phyloP scores from a whole-genome alignment of 2,113 vertebrate species.

The Propithecus coquereli region DNA sequence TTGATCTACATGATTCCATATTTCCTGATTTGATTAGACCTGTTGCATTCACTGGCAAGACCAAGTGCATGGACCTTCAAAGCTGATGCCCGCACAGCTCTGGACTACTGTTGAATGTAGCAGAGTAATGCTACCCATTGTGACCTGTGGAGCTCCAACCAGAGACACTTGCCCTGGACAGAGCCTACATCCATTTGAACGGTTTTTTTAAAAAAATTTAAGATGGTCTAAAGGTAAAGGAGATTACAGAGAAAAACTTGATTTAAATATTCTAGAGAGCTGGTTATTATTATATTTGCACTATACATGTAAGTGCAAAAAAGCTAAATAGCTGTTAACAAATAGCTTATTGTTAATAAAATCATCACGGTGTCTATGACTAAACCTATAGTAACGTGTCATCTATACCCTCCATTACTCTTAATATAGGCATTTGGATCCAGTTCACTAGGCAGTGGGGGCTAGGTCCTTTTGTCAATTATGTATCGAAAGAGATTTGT shows the following conservation, averaged over 20 bases:
- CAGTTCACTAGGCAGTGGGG: neutral
- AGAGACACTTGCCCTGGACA: neutral
- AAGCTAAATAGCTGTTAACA: neutral
- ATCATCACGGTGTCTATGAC: neutral
- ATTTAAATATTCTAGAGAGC: neutral
- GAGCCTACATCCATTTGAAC: neutral
- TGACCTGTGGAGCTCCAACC: neutral
- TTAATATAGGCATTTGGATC: neutral
- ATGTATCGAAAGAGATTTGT: neutral
- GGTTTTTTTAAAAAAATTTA: neutral
- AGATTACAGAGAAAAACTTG: neutral
- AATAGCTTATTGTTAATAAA: neutral
- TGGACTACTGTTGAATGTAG: neutral
- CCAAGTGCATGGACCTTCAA: neutral
- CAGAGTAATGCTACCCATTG: neutral
- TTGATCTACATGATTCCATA: neutral
- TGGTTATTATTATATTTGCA: neutral
- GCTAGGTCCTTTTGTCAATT: neutral
- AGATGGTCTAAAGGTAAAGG: neutral
- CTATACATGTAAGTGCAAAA: neutral
- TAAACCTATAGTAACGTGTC: neutral
- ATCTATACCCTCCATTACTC: neutral
- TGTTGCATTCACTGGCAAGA: neutral
- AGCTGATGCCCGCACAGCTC: neutral
- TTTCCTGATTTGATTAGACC: neutral